Base-by-base conservation (phyloP, 2,888 invertebrate species). In the Athetis lepigone region DNA sequence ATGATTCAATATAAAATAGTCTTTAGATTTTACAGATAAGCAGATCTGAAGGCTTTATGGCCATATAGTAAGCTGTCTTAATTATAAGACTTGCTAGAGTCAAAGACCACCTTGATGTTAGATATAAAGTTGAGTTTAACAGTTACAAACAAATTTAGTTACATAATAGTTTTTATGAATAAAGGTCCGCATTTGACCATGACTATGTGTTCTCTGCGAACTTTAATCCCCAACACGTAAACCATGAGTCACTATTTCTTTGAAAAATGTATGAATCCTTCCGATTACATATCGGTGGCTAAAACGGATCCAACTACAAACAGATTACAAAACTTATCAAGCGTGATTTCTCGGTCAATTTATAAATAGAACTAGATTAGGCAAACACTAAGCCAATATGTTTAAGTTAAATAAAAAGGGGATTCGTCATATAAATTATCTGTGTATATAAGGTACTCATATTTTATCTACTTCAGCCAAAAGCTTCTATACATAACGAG, bases 241-340 rank as follows among this genome's bases (percentile, higher is more conserved):
- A 25, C 23, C 51, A 52, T 74, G 69, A 66, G 27, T 80, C 77
- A 81, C n/a, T 57, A 49, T 23, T 81, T 81, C 77, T 61, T 33
- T 56, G 81, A 73, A 81, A 75, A 58, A 63, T 23, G 1, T 61
- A 73, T 80, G 75, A 75, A 57, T 79, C 72, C 40, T 50, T 42
- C 45, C 27, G 42, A 39, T 45, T 51, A 55, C 46, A 40, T 52
- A 40, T 40, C 23, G 18, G 2, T 16, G 36, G 29, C 46, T 19
- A 49, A 68, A 13, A 62, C 62, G 68, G 62, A 62, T 51, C 8
- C 37, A 47, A n/a, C 25, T 16, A 39, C 7, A 16, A 23, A 70
- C 13, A 29, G 9, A 39, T 39, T 25, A 50, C 8, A 5, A 25
- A 23, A 23, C 18, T 39, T 8, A 25, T 23, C 19, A 19, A 19